These are phyloP conservation scores for Pediacus dermestoides DNA, from an alignment of 2,888 invertebrate genomes.

Conservation along the genomic window DNA sequence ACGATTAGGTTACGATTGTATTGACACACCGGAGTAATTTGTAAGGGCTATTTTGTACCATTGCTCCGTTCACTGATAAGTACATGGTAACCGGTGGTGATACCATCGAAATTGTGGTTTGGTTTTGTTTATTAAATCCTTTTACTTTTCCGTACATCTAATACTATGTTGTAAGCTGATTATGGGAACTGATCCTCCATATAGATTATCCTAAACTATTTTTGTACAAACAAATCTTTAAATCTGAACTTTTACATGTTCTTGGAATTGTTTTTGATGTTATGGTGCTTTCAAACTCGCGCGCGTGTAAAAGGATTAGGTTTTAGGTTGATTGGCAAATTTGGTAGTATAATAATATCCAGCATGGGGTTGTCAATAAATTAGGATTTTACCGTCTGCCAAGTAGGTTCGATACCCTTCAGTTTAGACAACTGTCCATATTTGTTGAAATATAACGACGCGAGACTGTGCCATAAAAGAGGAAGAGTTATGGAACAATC, in stretches of 20 bases:
- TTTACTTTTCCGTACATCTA: slow-evolving; percentile 38
- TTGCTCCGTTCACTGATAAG: slow-evolving; percentile 33
- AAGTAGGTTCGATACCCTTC: neutral
- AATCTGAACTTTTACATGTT: no score
- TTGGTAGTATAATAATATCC: no score
- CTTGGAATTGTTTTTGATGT: no score
- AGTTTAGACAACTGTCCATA: slow-evolving; percentile 2
- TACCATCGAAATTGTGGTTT: slow-evolving; percentile 41
- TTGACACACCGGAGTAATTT: slow-evolving; percentile 48
- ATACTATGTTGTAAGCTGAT: slow-evolving; percentile 40
- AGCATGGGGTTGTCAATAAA: slow-evolving; percentile 3
- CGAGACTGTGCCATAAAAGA: neutral
- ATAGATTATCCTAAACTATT: no score
- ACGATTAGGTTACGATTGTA: slow-evolving; percentile 49
- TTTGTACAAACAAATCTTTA: no score
- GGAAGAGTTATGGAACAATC: slow-evolving; percentile 1
- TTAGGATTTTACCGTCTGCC: slow-evolving; percentile 1
- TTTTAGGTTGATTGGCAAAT: no score
- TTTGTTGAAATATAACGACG: slow-evolving; percentile 2
- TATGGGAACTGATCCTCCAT: no score
- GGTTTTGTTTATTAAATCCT: slow-evolving; percentile 44
- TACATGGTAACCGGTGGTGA: slow-evolving; percentile 32
- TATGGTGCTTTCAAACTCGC: no score
- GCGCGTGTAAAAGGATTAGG: no score
- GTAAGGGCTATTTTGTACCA: slow-evolving; percentile 44